These are phyloP conservation scores for Ictidomys tridecemlineatus DNA, from an alignment of 2,113 vertebrate genomes.

Conservation along the genomic window DNA sequence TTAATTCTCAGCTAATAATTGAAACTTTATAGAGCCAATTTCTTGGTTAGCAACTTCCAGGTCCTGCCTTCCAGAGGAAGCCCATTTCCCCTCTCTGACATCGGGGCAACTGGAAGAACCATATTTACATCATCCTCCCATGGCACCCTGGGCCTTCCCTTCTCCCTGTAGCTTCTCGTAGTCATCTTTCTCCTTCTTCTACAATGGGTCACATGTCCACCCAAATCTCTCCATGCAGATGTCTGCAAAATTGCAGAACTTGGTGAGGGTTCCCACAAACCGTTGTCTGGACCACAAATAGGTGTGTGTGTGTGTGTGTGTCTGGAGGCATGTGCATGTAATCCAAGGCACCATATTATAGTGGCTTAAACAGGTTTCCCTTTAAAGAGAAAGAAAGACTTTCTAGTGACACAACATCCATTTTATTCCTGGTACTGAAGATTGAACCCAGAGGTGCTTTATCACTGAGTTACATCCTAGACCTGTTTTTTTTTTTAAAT, in stretches of 20 bases:
- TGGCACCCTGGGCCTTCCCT: background rate
- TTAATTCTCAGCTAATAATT: background rate
- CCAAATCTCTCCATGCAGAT: rapidly evolving
- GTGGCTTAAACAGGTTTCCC: background rate
- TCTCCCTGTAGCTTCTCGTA: background rate
- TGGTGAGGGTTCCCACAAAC: background rate
- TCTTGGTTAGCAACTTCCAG: background rate
- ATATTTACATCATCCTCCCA: rapidly evolving
- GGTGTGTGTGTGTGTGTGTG: too few species aligned
- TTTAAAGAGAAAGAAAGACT: too few species aligned
- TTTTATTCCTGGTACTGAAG: too few species aligned
- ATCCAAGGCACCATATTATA: background rate
- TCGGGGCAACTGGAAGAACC: background rate
- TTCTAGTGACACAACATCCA: too few species aligned
- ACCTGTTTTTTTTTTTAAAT: too few species aligned
- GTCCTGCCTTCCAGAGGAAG: background rate
- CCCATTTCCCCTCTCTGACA: background rate
- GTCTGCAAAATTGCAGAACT: background rate
- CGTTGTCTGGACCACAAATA: background rate
- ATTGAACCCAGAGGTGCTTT: too few species aligned
- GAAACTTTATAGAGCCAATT: too few species aligned
- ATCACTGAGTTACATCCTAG: too few species aligned
- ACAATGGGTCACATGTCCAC: rapidly evolving
- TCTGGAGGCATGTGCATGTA: rapidly evolving
- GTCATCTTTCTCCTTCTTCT: background rate